Evolutionary conservation across 2,888 invertebrate species (phyloP), one percentile per base, ranked within the genome.

Genomic region (Steinernema carpocapsae): DNA sequence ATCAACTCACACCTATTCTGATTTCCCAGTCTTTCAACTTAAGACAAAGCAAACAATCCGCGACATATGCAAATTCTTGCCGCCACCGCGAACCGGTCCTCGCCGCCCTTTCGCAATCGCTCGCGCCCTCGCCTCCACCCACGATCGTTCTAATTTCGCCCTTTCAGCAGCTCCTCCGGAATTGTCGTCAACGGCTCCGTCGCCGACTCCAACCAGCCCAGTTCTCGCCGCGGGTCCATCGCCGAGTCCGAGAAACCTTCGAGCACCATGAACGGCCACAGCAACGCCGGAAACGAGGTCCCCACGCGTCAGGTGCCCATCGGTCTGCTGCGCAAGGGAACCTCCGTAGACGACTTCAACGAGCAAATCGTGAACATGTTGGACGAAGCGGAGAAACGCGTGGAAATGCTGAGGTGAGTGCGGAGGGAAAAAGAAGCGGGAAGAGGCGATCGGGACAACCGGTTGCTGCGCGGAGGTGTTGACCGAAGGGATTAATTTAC

Each of bases 331-430:
- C 64, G 64, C 26, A 70, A 76, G 24, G 48, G 71, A 37, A 37
- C 37, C 17, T 51, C 76, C 52, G 76, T 80, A 52, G 82, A 78
- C 24, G 80, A 79, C 48, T 79, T 80, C 76, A 77, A 77, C 72
- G 82, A 84, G 3, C 80, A 84, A 59, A 72, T 84, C 46, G 76
- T 85, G n/a, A 73, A 76, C 43, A 75, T 84, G 78, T 64, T 84
- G 72, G 84, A 84, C 70, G 84, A 84, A 14, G 79, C 83, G 14
- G 84, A 84, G 76, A 51, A 77, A 22, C 75, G 84, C 29, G 84
- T 83, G 19, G 84, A 83, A 43, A 75, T 82, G 52, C 72, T 83
- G 56, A 77, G 83, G 83, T 83, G 37, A 48, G 76, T 37, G 37
- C 37, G 14, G 48, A 48, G 19, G 48, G 48, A n/a, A n/a, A n/a